phyloP scores from a whole-genome alignment of 2,797 vertebrate species.

The Sebastes trivittatus region DNA sequence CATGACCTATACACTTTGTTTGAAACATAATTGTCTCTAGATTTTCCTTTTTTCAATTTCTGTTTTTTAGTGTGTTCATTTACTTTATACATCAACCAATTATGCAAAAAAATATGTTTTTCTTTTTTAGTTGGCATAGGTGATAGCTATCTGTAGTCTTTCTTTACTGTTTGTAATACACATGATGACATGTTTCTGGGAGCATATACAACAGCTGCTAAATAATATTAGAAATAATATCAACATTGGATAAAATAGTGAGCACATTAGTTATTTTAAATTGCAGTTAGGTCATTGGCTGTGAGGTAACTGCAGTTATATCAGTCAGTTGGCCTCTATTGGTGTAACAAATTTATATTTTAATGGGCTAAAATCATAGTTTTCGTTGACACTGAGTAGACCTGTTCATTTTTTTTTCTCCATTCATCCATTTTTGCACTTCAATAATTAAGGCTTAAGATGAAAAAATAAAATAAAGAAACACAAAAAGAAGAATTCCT shows the following conservation, averaged over 20 bases:
- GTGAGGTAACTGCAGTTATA: background rate
- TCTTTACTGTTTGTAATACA: too few relatives aligned
- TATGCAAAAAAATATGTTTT: too few relatives aligned
- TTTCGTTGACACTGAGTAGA: background rate
- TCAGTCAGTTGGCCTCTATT: background rate
- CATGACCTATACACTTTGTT: background rate
- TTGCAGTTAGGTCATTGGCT: background rate
- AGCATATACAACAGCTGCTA: background rate
- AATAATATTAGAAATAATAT: background rate
- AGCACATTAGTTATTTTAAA: background rate
- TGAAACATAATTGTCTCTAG: background rate
- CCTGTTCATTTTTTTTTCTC: background rate
- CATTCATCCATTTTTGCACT: background rate
- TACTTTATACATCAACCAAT: background rate
- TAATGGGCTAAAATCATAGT: background rate
- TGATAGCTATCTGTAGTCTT: too few relatives aligned
- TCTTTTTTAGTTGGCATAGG: too few relatives aligned
- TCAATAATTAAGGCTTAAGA: background rate
- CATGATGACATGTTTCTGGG: too few relatives aligned
- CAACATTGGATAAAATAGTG: background rate
- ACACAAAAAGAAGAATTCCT: slow-evolving; percentile 68
- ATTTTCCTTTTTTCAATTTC: background rate
- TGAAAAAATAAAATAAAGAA: slow-evolving; percentile 61
- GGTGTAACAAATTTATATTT: background rate
- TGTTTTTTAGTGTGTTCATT: background rate